Evolutionary conservation across 2,888 invertebrate species (phyloP).

Genomic region (Fragum fragum): DNA sequence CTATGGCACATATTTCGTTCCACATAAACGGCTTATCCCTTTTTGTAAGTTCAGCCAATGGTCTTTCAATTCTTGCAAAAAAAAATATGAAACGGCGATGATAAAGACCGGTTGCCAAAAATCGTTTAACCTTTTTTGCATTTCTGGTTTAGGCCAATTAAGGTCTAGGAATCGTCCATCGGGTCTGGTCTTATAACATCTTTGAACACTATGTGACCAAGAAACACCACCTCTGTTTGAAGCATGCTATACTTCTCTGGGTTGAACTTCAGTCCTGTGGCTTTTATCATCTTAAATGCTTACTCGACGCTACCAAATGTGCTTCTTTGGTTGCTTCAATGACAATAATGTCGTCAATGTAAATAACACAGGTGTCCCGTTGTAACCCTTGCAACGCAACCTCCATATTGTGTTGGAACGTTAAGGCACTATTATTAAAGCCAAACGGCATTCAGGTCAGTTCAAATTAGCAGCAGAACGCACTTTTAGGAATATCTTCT

Average conservation of each 20-base stretch:
- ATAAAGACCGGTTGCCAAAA: slow-evolving; percentile 28
- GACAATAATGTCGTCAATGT: no score
- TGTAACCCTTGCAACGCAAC: no score
- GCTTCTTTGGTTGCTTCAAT: slow-evolving; percentile 39
- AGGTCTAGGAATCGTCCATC: no score
- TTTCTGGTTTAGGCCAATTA: slow-evolving; percentile 18
- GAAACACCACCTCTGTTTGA: slow-evolving; percentile 48
- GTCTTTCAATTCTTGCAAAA: slow-evolving; percentile 20
- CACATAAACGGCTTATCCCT: slow-evolving; percentile 26
- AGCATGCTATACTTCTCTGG: no score
- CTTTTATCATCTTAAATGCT: slow-evolving; percentile 33
- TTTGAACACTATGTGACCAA: slow-evolving; percentile 39
- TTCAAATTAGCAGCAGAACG: no score
- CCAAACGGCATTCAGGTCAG: no score
- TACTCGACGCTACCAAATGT: slow-evolving; percentile 41
- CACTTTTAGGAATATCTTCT: no score
- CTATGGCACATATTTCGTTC: slow-evolving; percentile 3
- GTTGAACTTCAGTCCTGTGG: no score
- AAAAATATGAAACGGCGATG: slow-evolving; percentile 18
- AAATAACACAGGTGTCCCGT: no score
- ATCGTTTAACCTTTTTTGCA: no score
- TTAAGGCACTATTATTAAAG: no score
- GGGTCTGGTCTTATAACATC: slow-evolving; percentile 25
- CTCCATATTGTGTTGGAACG: no score
- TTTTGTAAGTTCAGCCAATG: slow-evolving; percentile 18